Base-by-base conservation (phyloP, 2,888 invertebrate species). In the Ophion ellenae region DNA sequence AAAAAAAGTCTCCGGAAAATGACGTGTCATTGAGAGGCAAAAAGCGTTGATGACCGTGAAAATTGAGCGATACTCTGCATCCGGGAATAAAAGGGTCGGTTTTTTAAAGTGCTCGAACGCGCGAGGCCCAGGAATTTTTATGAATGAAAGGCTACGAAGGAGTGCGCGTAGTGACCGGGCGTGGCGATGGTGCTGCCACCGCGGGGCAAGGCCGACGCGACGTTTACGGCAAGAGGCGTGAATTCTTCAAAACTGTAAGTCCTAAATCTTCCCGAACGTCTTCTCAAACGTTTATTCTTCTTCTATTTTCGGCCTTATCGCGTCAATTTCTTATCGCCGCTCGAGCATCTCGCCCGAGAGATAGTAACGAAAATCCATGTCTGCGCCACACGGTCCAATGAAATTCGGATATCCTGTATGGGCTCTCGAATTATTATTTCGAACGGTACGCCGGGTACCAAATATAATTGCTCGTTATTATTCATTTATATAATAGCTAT, bases 231-330 rank as follows among this genome's bases (percentile, higher is more conserved):
- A 86, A 85, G 64, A 83, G 86, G 47, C 84, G 84, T 70, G 86
- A 80, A 75, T 87, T 88, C 86, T 88, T 87, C 78, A 87, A 87
- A 76, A 74, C 75, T 70, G 88, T 88, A 79, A 88, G 87, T 87
- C 83, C 28, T 2, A 67, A 28, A 77, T 78, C 45, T 20, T 81
- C 67, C 32, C 74, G 36, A 36, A 28, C 53, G n/a, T 70, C 20
- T 24, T 59, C 45, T 24, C 4, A 24, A 63, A 9, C 63, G 4
- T 63, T 67, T 64, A n/a, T 64, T 64, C 57, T 57, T 76, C 61
- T 5, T 28, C 20, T 24, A 9, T 70, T 70, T 79, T 36, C 14
- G 36, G 32, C 45, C 59, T 78, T 84, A 76, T 71, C 71, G 24
- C 36, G 47, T 10, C n/a, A 24, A 28, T 63, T 53, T 53, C 71